Base-by-base conservation (phyloP, 2,888 invertebrate genomes). In the Hemaris fuciformis region DNA sequence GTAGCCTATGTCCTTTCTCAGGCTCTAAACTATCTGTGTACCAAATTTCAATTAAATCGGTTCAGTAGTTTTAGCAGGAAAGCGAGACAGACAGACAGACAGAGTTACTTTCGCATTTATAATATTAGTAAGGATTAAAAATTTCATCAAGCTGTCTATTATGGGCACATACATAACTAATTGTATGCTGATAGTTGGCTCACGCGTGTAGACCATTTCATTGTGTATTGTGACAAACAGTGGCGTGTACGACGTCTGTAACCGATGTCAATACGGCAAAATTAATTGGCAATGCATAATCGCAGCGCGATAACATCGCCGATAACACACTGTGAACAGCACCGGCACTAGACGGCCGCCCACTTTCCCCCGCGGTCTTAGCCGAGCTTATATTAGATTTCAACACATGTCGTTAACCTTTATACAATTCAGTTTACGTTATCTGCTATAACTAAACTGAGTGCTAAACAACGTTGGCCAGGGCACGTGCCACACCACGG, bases 141-240 rank as follows among this genome's bases (percentile, higher is more conserved):
- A n/a, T n/a, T n/a, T n/a, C n/a, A n/a, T n/a, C n/a, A n/a, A n/a
- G n/a, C n/a, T n/a, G n/a, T n/a, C n/a, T n/a, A n/a, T n/a, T n/a
- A n/a, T n/a, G n/a, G n/a, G n/a, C n/a, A n/a, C n/a, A n/a, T n/a
- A n/a, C n/a, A n/a, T n/a, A n/a, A n/a, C n/a, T n/a, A n/a, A n/a
- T n/a, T n/a, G n/a, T n/a, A n/a, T n/a, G n/a, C n/a, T n/a, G 80
- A 83, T 85, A 81, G 88, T 84, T 85, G 87, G 86, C 83, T 77
- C 84, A 87, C 77, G 82, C 83, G 81, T 85, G 86, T 84, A 85
- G 77, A 82, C 77, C 81, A 83, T 85, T 83, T 84, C 80, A 79
- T 79, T 71, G 63, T 61, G 67, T 73, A 71, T 76, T 73, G 78
- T 73, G 76, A 72, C 73, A 71, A 68, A 66, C 62, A 63, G 64